These are phyloP conservation scores for Cyphomyrmex costatus DNA, from an alignment of 1,140 invertebrate genomes.

Conservation along the genomic window DNA sequence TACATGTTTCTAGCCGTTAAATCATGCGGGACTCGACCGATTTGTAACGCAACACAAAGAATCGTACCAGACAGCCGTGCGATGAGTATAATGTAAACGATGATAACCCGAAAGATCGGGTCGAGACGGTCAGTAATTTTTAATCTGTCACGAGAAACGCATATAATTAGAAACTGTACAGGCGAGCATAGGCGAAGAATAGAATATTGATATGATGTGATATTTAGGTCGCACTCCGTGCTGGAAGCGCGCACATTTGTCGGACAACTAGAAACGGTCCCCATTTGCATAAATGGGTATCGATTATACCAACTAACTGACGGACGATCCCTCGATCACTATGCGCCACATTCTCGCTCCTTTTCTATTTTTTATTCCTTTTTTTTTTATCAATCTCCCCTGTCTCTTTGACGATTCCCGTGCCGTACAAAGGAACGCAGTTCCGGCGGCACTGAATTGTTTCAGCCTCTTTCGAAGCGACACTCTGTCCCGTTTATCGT, in stretches of 20 bases:
- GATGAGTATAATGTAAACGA: conserved; percentile 41
- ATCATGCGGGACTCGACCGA: neutral
- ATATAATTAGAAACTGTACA: conserved; percentile 25
- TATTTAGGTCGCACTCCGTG: conserved; percentile 43
- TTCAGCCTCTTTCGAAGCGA: conserved; percentile 60
- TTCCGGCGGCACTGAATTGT: conserved; percentile 59
- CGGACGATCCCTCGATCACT: conserved; percentile 39
- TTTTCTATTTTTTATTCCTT: neutral
- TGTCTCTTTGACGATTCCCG: conserved; percentile 59
- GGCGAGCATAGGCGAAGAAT: conserved; percentile 9
- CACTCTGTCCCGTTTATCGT: conserved; percentile 63
- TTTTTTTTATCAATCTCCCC: conserved; percentile 55
- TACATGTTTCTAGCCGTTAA: conserved; percentile 3
- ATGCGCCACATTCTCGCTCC: neutral
- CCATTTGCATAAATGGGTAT: conserved; percentile 58
- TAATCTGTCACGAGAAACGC: conserved; percentile 18
- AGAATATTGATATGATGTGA: conserved; percentile 40
- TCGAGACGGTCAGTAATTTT: conserved; percentile 33
- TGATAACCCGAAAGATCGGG: conserved; percentile 46
- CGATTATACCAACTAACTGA: conserved; percentile 50
- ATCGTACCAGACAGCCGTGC: conserved; percentile 10
- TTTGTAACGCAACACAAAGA: conserved; percentile 17
- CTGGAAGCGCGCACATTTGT: conserved; percentile 36
- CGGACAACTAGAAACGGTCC: conserved; percentile 53
- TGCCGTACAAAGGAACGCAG: conserved; percentile 56